Evolutionary conservation across 2,888 invertebrate species (phyloP).

Genomic region (Heliconius erato): DNA sequence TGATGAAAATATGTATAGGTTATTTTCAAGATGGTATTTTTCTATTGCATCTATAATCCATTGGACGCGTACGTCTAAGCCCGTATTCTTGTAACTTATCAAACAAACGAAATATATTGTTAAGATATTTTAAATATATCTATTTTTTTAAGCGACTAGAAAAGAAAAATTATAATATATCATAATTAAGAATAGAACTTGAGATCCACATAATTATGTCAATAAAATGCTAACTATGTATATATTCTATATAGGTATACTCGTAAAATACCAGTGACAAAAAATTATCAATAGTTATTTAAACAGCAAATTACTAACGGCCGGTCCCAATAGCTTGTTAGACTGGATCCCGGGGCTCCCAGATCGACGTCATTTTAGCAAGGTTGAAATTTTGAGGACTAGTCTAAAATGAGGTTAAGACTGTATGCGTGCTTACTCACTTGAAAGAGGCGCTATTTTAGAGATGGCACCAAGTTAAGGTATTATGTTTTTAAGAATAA

Average conservation of each 20-base stretch:
- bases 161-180: neutral
- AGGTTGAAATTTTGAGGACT: too few relatives aligned
- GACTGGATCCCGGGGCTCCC: too few relatives aligned
- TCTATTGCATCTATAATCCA: neutral
- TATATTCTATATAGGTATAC: neutral
- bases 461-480: too few relatives aligned
- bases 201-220: neutral
- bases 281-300: neutral
- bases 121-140: neutral
- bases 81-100: neutral
- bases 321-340: too few relatives aligned
- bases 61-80: neutral
- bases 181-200: neutral
- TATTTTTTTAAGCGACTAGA: too few relatives aligned
- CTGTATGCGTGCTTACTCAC: too few relatives aligned
- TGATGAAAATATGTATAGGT: neutral
- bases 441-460: too few relatives aligned
- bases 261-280: neutral
- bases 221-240: neutral
- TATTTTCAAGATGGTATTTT: too few relatives aligned
- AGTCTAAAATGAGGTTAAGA: too few relatives aligned
- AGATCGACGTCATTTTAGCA: too few relatives aligned
- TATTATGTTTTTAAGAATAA: too few relatives aligned
- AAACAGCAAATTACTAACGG: too few relatives aligned
- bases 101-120: neutral